A percentile compares a stretch with the other conserved stretches of the same genome.
phyloP scores from a whole-genome alignment of 2,888 invertebrate species.

The Lacanobia oleracea region DNA sequence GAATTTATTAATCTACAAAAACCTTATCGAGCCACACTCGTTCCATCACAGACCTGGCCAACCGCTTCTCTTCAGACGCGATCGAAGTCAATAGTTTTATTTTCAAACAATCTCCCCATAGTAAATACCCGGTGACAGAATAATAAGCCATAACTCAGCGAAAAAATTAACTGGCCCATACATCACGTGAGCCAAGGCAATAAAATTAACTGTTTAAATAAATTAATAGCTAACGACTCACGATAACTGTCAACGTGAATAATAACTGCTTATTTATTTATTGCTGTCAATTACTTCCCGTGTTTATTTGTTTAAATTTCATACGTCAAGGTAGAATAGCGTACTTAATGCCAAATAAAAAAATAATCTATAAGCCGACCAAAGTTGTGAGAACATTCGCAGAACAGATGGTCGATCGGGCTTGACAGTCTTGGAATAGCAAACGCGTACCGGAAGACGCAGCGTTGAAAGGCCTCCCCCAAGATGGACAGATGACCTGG shows the following conservation, averaged over 20 bases:
- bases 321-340: neutral
- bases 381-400: neutral
- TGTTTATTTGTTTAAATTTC: neutral
- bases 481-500: no score
- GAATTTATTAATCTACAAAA: no score
- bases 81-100: neutral
- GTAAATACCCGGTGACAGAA: neutral
- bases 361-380: neutral
- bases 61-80: neutral
- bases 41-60: neutral
- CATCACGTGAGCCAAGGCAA: conserved; percentile 33
- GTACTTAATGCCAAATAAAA: no score
- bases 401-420: no score
- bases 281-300: neutral
- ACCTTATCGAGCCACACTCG: neutral
- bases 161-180: neutral
- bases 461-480: no score
- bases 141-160: neutral
- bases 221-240: conserved; percentile 25
- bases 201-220: conserved; percentile 40
- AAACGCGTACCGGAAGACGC: no score
- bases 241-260: conserved; percentile 26
- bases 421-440: no score
- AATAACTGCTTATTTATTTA: neutral
- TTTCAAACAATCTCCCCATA: neutral